Conservation (phyloP, 2,797 vertebrate species). For the Stomatorhinus walkeri region DNA sequence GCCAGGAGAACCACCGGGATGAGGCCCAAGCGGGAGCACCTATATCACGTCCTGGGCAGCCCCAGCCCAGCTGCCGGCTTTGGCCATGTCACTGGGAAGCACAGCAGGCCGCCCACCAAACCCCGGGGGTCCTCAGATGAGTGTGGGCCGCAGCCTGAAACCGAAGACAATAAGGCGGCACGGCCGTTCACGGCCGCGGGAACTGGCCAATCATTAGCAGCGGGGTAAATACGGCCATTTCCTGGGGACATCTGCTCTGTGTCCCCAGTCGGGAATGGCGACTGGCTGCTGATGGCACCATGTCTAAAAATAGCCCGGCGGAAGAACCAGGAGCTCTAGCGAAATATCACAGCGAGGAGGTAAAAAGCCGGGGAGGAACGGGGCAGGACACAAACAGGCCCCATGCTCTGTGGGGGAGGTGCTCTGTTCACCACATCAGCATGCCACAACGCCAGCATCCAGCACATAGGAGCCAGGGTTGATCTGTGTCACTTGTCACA, state of each 20-base stretch:
- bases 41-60: neutral
- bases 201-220: slow-evolving; percentile 44
- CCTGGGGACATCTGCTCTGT: slow-evolving; percentile 44
- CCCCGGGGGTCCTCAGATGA: neutral
- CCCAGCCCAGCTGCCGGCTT: neutral
- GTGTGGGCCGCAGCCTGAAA: slow-evolving; percentile 13
- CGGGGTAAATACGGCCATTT: slow-evolving; percentile 50
- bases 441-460: neutral
- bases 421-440: neutral
- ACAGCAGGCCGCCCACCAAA: neutral
- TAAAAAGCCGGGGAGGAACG: slow-evolving; percentile 6
- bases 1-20: neutral
- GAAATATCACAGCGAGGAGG: slow-evolving; percentile 50
- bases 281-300: slow-evolving; percentile 52
- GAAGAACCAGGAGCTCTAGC: slow-evolving; percentile 31
- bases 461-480: neutral
- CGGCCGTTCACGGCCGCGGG: slow-evolving; percentile 33
- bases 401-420: neutral
- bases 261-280: slow-evolving; percentile 40
- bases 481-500: neutral
- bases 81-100: too few relatives aligned
- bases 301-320: slow-evolving; percentile 62
- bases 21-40: neutral
- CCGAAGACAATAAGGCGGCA: slow-evolving; percentile 42
- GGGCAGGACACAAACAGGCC: neutral